Percentiles rank a stretch among this genome's conserved stretches.
These are phyloP conservation scores for Drosophila malerkotliana DNA, from an alignment of 1,140 invertebrate genomes.

Conservation along the genomic window DNA sequence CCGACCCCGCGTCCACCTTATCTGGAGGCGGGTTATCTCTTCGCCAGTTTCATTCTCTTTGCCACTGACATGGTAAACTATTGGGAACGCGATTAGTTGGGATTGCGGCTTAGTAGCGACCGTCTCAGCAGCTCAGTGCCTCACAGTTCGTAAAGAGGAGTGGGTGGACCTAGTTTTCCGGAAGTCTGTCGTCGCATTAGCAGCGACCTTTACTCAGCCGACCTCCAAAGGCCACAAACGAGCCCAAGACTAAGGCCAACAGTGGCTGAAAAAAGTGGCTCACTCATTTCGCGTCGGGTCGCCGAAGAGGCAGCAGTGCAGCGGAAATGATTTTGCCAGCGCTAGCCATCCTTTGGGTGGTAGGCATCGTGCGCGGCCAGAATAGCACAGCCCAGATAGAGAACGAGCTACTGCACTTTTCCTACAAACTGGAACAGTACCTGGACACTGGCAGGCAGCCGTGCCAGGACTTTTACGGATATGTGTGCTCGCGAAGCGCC, in stretches of 20 bases:
- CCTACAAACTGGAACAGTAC: slow-evolving; percentile 64
- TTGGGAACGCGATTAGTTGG: slow-evolving; percentile 63
- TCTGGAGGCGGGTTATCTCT: slow-evolving; percentile 39
- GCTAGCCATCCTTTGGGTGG: slow-evolving; percentile 20
- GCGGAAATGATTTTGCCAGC: slow-evolving; percentile 28
- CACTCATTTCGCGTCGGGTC: slow-evolving; percentile 20
- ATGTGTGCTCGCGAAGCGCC: slow-evolving; percentile 61
- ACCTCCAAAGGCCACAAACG: slow-evolving; percentile 9
- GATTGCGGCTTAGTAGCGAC: slow-evolving; percentile 39
- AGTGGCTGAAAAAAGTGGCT: not conserved
- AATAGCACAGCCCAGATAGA: slow-evolving; percentile 29
- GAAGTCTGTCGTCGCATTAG: slow-evolving; percentile 41
- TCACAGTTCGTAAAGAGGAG: slow-evolving; percentile 39
- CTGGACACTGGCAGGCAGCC: slow-evolving; percentile 55
- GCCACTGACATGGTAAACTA: slow-evolving; percentile 25
- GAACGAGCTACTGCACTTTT: slow-evolving; percentile 64
- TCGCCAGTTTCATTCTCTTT: slow-evolving; percentile 8
- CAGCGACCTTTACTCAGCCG: slow-evolving; percentile 17
- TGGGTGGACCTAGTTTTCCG: slow-evolving; percentile 24
- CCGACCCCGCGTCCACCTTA: not conserved
- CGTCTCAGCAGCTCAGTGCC: slow-evolving; percentile 14
- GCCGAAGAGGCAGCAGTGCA: slow-evolving; percentile 4
- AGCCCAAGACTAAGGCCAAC: not conserved
- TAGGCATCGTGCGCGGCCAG: not conserved
- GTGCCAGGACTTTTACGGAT: slow-evolving; percentile 74